These are phyloP conservation scores for Gracilinanus agilis DNA, from an alignment of 2,113 vertebrate species.

Conservation along the genomic window DNA sequence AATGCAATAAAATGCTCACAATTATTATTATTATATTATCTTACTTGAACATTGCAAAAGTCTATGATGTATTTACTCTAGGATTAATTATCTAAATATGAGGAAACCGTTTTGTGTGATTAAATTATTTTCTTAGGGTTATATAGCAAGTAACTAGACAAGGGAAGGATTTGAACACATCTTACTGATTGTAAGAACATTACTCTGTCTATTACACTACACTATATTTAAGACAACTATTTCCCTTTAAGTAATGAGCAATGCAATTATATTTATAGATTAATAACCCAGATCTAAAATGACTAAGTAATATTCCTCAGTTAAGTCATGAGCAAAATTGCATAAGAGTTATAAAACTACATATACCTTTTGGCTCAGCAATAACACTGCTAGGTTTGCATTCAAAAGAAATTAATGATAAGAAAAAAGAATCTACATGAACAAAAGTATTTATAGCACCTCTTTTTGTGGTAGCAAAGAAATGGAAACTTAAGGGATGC, in stretches of 20 bases:
- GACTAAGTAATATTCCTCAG: background rate
- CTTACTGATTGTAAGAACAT: background rate
- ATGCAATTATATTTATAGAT: background rate
- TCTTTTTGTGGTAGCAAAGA: no score
- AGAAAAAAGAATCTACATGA: no score
- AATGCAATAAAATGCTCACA: background rate
- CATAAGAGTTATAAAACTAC: background rate
- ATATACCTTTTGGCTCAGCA: no score
- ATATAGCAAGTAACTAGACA: background rate
- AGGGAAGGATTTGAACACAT: background rate
- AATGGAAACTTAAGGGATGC: no score
- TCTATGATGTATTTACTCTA: background rate
- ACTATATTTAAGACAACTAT: background rate
- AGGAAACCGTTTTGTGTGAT: background rate
- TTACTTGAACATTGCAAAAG: background rate
- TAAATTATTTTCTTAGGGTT: background rate
- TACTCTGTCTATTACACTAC: background rate
- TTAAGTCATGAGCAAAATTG: background rate
- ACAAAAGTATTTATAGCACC: no score
- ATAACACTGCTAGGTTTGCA: no score
- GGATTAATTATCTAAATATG: background rate
- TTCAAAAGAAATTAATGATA: no score
- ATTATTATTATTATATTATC: no score
- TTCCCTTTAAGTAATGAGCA: background rate
- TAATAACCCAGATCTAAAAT: background rate